These are phyloP conservation scores for Malachius bipustulatus DNA, from an alignment of 2,888 invertebrate species.

Conservation along the genomic window DNA sequence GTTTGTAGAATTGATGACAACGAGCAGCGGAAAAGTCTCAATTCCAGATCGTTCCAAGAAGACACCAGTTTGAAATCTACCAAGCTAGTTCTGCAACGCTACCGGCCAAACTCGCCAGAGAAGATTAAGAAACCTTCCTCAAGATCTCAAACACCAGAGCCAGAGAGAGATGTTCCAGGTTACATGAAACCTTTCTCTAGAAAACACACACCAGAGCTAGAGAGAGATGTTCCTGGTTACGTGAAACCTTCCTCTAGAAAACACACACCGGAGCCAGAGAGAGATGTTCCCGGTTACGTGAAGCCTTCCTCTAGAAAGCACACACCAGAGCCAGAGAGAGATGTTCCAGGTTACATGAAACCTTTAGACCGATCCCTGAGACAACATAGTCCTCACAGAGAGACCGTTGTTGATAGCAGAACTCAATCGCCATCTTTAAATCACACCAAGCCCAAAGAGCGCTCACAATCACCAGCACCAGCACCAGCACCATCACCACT, in stretches of 20 bases:
- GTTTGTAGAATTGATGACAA: background rate
- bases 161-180: conserved; percentile 4
- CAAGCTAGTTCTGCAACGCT: conserved; percentile 18
- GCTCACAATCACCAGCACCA: too few species aligned
- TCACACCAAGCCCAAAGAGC: background rate
- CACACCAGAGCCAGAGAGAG: conserved; percentile 14
- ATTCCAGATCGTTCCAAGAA: conserved; percentile 3
- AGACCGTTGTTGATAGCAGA: conserved; percentile 9
- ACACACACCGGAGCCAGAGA: conserved; percentile 1
- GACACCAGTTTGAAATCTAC: conserved; percentile 21
- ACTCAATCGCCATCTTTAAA: background rate
- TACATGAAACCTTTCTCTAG: conserved; percentile 4
- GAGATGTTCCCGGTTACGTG: background rate
- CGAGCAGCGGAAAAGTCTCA: background rate
- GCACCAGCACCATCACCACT: too few species aligned
- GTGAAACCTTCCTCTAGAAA: conserved; percentile 15
- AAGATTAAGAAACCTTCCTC: background rate
- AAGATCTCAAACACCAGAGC: conserved; percentile 9
- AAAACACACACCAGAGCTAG: conserved; percentile 6
- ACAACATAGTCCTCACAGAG: conserved; percentile 22
- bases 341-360: conserved; percentile 31
- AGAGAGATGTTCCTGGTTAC: conserved; percentile 14
- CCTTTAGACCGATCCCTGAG: conserved; percentile 27
- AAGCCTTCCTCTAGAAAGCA: background rate
- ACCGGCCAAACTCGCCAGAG: conserved; percentile 2